Evolutionary conservation across 2,113 vertebrate species (phyloP), one percentile per base, ranked within the genome.

Genomic region (Ornithorhynchus anatinus): DNA sequence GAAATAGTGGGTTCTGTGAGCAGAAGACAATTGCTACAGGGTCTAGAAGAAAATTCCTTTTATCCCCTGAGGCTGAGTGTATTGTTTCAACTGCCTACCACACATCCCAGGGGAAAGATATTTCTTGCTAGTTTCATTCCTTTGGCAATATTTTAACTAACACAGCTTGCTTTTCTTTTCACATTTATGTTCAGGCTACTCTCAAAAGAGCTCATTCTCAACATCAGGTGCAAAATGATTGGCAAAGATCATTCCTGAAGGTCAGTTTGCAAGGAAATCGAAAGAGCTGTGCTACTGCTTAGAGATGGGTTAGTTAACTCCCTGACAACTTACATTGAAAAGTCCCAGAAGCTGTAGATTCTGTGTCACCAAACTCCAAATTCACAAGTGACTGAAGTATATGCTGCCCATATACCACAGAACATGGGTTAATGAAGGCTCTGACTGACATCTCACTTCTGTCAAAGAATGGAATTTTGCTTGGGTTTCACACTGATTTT

Each of bases 11-110:
- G 12, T 56, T 71, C 23, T 44, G 38, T 48, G 39, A 33, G 38
- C 14, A 72, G 23, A 5, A 63, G 27, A 16, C 2, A 19, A 11
- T 45, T 44, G 48, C 17, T 19, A 65, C 20, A 48, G 45, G 8
- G 35, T 32, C 33, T 23, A 36, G 37, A 65, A 80, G 27, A 43
- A 23, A 48, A 61, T 58, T 79, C 23, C 19, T 66, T 66, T 66
- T 32, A 44, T 50, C 69, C 29, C 40, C 37, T 35, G n/a, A 40
- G 50, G 20, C 47, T 54, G 31, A 61, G 54, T 62, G 54, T 47
- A 59, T 76, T 75, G 64, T 76, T 60, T 75, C 65, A 79, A 69
- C 33, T 64, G 59, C 56, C 77, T 63, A 53, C 39, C 67, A 47
- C 29, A 58, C 10, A 53, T 64, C 82, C 48, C 69, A 35, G 12